Conservation (phyloP, 2,113 vertebrate species). For the Macrotis lagotis region DNA sequence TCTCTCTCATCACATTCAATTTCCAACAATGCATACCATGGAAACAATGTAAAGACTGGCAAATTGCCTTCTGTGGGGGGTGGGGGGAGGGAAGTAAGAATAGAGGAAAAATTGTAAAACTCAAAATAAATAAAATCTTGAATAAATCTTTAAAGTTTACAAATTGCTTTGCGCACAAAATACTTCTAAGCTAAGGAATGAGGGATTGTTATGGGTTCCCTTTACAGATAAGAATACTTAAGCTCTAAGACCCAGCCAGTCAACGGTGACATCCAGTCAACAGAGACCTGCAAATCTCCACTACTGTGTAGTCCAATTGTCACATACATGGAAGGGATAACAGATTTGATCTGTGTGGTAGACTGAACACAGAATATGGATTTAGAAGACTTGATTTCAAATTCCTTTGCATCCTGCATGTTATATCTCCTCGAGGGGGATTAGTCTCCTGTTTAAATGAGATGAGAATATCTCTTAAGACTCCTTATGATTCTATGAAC, state of each 20-base stretch:
- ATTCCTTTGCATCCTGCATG: neutral
- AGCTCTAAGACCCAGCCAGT: neutral
- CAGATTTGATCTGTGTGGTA: neutral
- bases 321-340: neutral
- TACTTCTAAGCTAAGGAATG: neutral
- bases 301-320: neutral
- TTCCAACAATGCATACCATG: no score
- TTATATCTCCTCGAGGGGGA: neutral
- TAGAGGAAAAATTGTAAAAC: no score
- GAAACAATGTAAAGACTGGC: no score
- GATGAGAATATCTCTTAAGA: neutral
- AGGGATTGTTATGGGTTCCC: neutral
- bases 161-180: neutral
- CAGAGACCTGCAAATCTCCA: neutral
- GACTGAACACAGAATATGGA: neutral
- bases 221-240: neutral
- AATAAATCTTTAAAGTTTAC: no score
- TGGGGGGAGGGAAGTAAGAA: no score
- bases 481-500: neutral
- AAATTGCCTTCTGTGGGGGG: no score
- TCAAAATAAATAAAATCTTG: no score
- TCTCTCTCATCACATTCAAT: no score
- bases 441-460: neutral
- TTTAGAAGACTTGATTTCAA: neutral
- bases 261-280: no score